Evolutionary conservation across 1,140 invertebrate species (phyloP).

Genomic region (Chelonus insularis): DNA sequence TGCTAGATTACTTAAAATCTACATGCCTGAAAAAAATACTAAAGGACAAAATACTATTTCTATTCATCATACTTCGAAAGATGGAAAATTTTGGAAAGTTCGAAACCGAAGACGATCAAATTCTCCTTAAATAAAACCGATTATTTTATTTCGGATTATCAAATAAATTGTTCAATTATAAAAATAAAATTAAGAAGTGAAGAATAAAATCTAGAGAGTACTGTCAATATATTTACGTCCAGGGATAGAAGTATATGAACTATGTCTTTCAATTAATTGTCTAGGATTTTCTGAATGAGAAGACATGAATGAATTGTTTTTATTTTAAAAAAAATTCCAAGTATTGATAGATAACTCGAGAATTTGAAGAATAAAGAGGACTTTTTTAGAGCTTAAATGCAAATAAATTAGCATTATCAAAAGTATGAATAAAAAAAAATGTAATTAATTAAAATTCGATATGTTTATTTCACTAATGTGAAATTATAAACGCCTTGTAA

Average conservation of each 20-base stretch:
- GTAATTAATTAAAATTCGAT: too few relatives aligned
- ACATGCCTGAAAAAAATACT: slow-evolving; percentile 45
- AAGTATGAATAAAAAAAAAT: too few relatives aligned
- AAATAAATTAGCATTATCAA: too few relatives aligned
- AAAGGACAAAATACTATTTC: slow-evolving; percentile 52
- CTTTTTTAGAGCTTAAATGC: too few relatives aligned
- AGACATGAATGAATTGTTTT: slow-evolving; percentile 24
- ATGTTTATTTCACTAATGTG: too few relatives aligned
- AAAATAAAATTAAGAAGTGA: slow-evolving; percentile 8
- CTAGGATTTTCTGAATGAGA: slow-evolving; percentile 47
- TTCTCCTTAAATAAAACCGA: slow-evolving; percentile 35
- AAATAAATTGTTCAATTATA: neutral
- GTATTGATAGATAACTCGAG: neutral
- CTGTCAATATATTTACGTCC: slow-evolving; percentile 2
- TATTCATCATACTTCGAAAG: slow-evolving; percentile 54
- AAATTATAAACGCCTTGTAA: too few relatives aligned
- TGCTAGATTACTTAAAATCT: slow-evolving; percentile 47
- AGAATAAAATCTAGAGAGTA: neutral
- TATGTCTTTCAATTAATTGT: slow-evolving; percentile 39
- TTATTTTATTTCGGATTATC: too few relatives aligned
- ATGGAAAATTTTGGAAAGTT: slow-evolving; percentile 55
- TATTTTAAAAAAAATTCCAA: neutral
- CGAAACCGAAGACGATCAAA: slow-evolving; percentile 51
- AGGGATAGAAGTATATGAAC: slow-evolving; percentile 1
- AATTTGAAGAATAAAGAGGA: too few relatives aligned